These are phyloP conservation scores for Archocentrus centrarchus DNA, from an alignment of 2,113 vertebrate genomes.

Conservation along the genomic window DNA sequence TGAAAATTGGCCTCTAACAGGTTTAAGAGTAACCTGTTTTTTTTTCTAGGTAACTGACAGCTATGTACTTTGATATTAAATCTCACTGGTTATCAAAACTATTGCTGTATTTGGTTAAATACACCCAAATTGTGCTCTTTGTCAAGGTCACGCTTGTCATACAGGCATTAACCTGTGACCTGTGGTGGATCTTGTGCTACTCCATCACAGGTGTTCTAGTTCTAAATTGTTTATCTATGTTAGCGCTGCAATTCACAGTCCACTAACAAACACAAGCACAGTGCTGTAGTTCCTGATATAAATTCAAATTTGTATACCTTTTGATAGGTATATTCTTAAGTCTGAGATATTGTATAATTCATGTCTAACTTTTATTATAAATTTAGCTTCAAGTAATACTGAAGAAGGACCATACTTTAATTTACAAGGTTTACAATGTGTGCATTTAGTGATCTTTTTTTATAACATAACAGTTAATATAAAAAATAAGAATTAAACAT, in stretches of 20 bases:
- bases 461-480: fast-evolving
- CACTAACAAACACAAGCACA: background rate
- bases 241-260: background rate
- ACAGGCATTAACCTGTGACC: background rate
- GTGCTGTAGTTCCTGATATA: fast-evolving
- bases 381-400: background rate
- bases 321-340: background rate
- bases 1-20: too few relatives aligned
- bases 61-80: too few relatives aligned
- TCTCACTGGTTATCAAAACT: too few relatives aligned
- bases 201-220: background rate
- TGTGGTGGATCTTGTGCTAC: background rate
- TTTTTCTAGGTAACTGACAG: too few relatives aligned
- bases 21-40: too few relatives aligned
- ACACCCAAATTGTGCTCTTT: background rate
- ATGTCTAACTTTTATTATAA: too few relatives aligned
- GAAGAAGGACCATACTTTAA: too few relatives aligned
- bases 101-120: too few relatives aligned
- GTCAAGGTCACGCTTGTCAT: background rate
- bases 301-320: background rate
- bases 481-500: fast-evolving
- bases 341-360: too few relatives aligned
- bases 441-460: fast-evolving
- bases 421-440: background rate
- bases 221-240: fast-evolving